Conservation (phyloP, 2,113 vertebrate genomes). For the Ornithorhynchus anatinus region DNA sequence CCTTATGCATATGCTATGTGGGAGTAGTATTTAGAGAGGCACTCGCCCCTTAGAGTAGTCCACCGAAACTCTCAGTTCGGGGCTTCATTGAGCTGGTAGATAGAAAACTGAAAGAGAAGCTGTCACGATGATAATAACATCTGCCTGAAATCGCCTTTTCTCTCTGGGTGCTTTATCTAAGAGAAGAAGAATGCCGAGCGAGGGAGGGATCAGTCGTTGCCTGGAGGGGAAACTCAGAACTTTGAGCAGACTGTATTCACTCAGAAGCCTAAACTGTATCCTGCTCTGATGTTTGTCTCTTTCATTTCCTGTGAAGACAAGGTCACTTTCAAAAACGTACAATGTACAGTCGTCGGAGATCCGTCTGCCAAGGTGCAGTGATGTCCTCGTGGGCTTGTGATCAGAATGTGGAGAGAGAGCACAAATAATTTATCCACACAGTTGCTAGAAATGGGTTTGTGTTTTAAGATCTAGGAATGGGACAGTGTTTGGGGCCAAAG, state of each 20-base stretch:
- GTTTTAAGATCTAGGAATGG: not conserved
- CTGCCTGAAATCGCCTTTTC: constrained; percentile 34
- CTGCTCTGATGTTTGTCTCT: not conserved
- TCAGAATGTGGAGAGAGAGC: not conserved
- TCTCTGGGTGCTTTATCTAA: constrained; percentile 14
- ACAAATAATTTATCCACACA: not conserved
- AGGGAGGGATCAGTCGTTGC: not conserved
- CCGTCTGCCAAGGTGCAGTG: not conserved
- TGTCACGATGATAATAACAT: constrained; percentile 71
- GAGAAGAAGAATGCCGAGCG: constrained; percentile 5
- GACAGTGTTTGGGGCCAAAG: no score
- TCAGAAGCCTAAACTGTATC: not conserved
- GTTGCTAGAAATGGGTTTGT: not conserved
- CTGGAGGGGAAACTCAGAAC: not conserved
- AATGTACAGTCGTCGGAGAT: not conserved
- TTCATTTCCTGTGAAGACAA: constrained; percentile 21
- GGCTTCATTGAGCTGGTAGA: constrained; percentile 55
- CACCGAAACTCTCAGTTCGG: no score
- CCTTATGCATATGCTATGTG: no score
- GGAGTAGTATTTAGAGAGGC: no score
- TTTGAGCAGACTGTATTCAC: not conserved
- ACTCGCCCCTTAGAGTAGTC: constrained; percentile 65
- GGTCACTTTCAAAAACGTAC: constrained; percentile 5
- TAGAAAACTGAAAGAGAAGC: constrained; percentile 56
- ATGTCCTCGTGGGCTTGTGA: not conserved